A percentile compares a stretch with the other conserved stretches of the same genome.
Conservation (phyloP, 2,888 invertebrate species). For the Phyllotreta cruciferae region DNA sequence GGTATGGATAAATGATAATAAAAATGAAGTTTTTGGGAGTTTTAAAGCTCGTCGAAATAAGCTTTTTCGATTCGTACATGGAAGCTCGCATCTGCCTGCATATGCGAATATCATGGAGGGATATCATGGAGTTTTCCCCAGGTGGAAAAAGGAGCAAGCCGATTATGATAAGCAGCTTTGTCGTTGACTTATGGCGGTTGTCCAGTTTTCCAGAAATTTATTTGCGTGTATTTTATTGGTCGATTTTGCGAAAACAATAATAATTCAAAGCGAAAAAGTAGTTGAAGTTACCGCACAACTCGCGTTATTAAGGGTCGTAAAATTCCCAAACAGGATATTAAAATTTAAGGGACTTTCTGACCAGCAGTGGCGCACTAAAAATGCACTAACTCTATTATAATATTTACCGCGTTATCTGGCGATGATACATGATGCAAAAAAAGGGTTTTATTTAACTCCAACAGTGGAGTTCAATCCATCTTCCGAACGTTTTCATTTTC, state of each 20-base stretch:
- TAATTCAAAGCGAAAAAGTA: conserved; percentile 40
- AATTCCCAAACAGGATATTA: conserved; percentile 53
- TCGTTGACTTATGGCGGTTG: conserved; percentile 51
- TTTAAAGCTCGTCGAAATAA: too few relatives aligned
- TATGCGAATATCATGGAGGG: conserved; percentile 21
- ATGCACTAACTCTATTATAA: too few relatives aligned
- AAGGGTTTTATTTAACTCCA: conserved; percentile 11
- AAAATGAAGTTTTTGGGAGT: too few relatives aligned
- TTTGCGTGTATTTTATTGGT: too few relatives aligned
- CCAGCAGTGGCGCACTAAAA: conserved; percentile 41
- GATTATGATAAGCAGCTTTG: conserved; percentile 52
- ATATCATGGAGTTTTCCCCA: conserved; percentile 36
- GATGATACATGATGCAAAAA: neutral
- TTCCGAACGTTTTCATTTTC: conserved; percentile 19
- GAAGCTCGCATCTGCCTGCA: conserved; percentile 8
- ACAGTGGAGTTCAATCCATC: conserved; percentile 6
- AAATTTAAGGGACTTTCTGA: conserved; percentile 45
- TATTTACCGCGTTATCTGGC: too few relatives aligned
- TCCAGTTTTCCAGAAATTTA: conserved; percentile 47
- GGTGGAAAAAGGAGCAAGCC: conserved; percentile 42
- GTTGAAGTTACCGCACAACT: conserved; percentile 45
- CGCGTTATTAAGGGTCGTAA: conserved; percentile 50
- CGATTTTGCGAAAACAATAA: too few relatives aligned
- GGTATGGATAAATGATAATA: too few relatives aligned
- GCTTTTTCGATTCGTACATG: too few relatives aligned